Base-by-base conservation (phyloP, 2,888 invertebrate species). In the Drosophila dives region DNA sequence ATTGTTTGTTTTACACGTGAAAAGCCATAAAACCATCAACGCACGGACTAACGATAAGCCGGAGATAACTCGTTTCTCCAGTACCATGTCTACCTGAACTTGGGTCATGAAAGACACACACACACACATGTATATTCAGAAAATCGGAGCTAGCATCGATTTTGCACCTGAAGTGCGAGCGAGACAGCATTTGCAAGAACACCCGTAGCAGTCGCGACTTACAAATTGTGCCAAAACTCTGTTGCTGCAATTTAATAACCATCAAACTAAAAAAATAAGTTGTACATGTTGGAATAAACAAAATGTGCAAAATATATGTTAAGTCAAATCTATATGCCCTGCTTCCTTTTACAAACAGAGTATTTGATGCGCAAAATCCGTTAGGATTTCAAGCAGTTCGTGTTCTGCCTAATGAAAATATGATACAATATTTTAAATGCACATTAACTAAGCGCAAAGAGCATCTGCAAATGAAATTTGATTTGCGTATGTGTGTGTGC, bases 11-110 rank as follows among this genome's bases (percentile, higher is more conserved):
- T 70, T 75, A 75, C 71, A 64, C 75, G 56, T 26, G 64, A 68
- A 72, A 84, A 64, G 38, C 89, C 87, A 85, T 82, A 76, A 87
- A 89, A 71, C 80, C 83, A 81, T 84, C 84, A 84, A 76, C 84
- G 75, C 76, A 80, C 70, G 72, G 68, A 50, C 59, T 53, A 73
- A 61, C 53, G 83, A 83, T 83, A 83, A 83, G 86, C 67, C 68
- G 17, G 49, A 82, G 77, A 85, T 73, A 85, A 83, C 89, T 83
- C 72, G 89, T 88, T 89, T 80, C 26, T 12, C 20, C 15, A 36
- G 34, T 34, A 50, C 11, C 12, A 20, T 38, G 33, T 36, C 42
- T 81, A 61, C 77, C 75, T 80, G 81, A 40, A 51, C 23, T 15
- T 26, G 32, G 26, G 6, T 36, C 23, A 42, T 20, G n/a, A 26